Conservation (phyloP, 2,113 vertebrate species). For the Numenius arquata region DNA sequence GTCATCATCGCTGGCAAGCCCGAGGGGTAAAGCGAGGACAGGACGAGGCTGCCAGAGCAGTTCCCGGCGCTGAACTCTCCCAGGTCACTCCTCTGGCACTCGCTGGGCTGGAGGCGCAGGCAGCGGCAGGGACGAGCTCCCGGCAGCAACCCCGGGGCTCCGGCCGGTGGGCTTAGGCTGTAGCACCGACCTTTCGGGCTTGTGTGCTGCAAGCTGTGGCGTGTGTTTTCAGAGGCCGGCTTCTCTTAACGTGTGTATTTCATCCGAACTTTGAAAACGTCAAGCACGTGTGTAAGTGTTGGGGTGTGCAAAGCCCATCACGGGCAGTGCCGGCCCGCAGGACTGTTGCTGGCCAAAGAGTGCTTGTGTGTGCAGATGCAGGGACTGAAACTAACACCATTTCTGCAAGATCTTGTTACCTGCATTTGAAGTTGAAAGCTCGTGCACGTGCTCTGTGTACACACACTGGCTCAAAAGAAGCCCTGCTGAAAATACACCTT, state of each 20-base stretch:
- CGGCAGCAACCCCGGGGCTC: fast-evolving
- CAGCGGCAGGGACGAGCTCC: fast-evolving
- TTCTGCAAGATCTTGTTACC: background rate
- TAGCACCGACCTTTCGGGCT: fast-evolving
- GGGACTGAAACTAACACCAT: background rate
- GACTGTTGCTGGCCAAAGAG: background rate
- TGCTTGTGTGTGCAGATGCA: background rate
- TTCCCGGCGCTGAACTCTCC: conserved; percentile 36
- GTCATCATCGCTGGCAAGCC: conserved; percentile 39
- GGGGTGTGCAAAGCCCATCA: background rate
- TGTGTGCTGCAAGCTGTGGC: background rate
- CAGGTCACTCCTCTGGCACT: background rate
- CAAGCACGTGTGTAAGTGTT: fast-evolving
- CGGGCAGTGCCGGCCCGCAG: background rate
- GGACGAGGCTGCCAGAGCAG: conserved; percentile 18
- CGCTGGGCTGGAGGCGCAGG: fast-evolving
- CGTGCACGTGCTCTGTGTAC: fast-evolving
- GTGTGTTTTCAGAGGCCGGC: background rate
- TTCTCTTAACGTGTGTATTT: background rate
- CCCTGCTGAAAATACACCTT: background rate
- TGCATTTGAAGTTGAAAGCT: background rate
- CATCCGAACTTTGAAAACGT: fast-evolving
- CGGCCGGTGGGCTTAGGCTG: background rate
- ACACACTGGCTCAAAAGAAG: background rate
- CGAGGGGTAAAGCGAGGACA: conserved; percentile 30